These are phyloP conservation scores for Andrena camellia DNA, from an alignment of 2,888 invertebrate genomes.

Conservation along the genomic window DNA sequence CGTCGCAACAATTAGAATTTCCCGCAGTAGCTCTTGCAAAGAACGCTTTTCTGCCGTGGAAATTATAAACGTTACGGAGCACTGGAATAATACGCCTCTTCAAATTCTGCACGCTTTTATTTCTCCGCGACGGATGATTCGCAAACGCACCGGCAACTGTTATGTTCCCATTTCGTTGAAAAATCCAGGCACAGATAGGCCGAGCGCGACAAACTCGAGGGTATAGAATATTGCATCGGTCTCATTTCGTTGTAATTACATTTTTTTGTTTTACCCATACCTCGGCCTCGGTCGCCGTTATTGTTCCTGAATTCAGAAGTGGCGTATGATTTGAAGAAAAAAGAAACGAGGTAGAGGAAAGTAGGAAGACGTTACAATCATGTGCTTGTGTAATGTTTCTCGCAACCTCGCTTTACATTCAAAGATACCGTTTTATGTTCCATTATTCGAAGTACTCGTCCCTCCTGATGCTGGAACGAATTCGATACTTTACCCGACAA, in stretches of 20 bases:
- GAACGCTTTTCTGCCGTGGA: no score
- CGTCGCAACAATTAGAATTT: no score
- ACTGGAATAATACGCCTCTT: background rate
- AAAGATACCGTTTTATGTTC: background rate
- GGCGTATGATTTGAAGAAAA: background rate
- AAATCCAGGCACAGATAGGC: constrained; percentile 27
- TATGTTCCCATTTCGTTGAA: constrained; percentile 23
- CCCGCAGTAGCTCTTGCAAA: no score
- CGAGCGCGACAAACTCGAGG: constrained; percentile 14
- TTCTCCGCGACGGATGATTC: constrained; percentile 4
- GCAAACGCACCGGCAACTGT: constrained; percentile 12
- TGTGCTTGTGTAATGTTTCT: background rate
- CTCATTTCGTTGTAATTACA: constrained; percentile 22
- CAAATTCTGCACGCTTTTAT: background rate
- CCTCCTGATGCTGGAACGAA: background rate
- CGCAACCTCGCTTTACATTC: background rate
- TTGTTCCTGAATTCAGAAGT: background rate
- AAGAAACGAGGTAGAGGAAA: background rate
- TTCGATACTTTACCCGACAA: constrained; percentile 4
- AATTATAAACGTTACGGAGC: no score
- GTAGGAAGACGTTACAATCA: background rate
- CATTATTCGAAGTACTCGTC: background rate
- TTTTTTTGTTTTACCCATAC: background rate
- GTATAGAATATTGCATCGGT: background rate
- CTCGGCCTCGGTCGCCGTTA: background rate